These are phyloP conservation scores for Scylla paramamosain DNA, from an alignment of 1,140 invertebrate species.

Conservation along the genomic window DNA sequence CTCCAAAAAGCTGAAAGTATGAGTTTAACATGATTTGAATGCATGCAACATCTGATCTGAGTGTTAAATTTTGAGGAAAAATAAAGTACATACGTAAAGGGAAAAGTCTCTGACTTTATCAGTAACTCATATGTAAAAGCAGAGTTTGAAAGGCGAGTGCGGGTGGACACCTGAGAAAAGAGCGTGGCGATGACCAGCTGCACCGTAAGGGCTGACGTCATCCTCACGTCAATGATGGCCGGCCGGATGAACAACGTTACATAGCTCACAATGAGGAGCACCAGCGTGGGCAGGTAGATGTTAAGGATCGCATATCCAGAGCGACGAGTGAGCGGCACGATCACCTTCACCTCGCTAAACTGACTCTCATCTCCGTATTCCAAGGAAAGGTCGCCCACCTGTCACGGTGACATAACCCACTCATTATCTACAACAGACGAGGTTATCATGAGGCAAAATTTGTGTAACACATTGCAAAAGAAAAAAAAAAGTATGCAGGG, in stretches of 20 bases:
- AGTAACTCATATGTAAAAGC: not conserved
- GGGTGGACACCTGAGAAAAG: slow-evolving; percentile 14
- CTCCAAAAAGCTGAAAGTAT: too few species aligned
- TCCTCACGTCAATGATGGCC: slow-evolving; percentile 49
- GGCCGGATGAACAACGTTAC: slow-evolving; percentile 49
- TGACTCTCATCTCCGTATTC: not conserved
- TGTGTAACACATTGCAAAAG: not conserved
- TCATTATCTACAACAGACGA: not conserved
- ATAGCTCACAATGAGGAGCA: slow-evolving; percentile 45
- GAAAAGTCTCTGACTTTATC: not conserved
- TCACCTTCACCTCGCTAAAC: slow-evolving; percentile 31
- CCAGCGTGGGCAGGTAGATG: slow-evolving; percentile 55
- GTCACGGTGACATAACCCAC: not conserved
- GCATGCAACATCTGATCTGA: not conserved
- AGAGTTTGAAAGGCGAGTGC: too few species aligned
- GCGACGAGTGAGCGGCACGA: slow-evolving; percentile 30
- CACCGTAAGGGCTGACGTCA: slow-evolving; percentile 53
- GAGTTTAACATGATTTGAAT: too few species aligned
- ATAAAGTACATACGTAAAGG: not conserved
- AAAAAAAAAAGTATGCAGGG: too few species aligned
- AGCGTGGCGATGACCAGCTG: slow-evolving; percentile 55
- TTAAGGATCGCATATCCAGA: slow-evolving; percentile 53
- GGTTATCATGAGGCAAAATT: not conserved
- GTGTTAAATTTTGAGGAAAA: not conserved
- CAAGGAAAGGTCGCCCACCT: slow-evolving; percentile 1